Percentiles rank a stretch among this genome's conserved stretches.
Conservation (phyloP, 2,888 invertebrate species). For the Ctena decussata region DNA sequence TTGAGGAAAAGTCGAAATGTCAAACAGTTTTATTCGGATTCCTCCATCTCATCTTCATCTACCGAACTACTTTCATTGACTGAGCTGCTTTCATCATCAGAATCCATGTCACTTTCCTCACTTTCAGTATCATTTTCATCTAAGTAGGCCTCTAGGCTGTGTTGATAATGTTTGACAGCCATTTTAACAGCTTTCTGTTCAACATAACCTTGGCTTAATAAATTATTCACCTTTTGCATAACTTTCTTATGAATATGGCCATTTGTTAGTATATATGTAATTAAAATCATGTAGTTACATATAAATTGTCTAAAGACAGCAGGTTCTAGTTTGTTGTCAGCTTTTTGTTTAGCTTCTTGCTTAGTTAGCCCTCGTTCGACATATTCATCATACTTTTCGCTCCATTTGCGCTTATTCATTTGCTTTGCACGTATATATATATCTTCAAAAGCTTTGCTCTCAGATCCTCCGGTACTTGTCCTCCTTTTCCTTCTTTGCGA, state of each 20-base stretch:
- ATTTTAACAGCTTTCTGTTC: background rate
- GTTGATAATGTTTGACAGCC: background rate
- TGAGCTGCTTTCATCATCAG: background rate
- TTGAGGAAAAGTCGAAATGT: background rate
- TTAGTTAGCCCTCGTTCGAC: background rate
- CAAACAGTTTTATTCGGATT: background rate
- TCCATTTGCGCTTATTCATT: background rate
- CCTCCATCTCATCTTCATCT: background rate
- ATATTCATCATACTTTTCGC: background rate
- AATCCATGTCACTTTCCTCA: background rate
- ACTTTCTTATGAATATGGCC: background rate
- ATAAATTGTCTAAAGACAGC: background rate
- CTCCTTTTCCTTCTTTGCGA: background rate
- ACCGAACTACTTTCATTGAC: background rate
- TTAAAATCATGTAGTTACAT: background rate
- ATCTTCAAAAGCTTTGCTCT: background rate
- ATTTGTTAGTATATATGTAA: background rate
- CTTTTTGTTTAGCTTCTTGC: background rate
- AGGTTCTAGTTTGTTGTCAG: background rate
- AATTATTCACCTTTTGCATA: background rate
- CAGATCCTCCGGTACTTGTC: background rate
- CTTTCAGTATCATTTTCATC: background rate
- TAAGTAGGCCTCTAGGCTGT: background rate
- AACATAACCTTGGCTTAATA: background rate
- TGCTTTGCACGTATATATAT: background rate